Conservation (phyloP, 1,140 invertebrate genomes). For the Oncopeltus fasciatus region DNA sequence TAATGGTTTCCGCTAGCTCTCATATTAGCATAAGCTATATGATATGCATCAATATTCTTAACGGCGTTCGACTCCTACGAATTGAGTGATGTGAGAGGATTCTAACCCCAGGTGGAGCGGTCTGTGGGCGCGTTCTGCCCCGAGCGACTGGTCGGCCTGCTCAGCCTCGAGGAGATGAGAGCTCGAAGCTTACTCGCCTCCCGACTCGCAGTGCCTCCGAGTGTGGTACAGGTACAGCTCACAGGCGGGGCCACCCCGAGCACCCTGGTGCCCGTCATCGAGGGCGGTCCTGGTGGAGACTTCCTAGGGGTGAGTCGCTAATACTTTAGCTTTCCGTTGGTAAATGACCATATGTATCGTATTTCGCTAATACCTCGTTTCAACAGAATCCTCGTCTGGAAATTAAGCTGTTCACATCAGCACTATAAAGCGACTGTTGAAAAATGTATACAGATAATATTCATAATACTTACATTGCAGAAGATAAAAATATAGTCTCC, state of each 20-base stretch:
- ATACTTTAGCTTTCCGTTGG: neutral
- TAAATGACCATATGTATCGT: neutral
- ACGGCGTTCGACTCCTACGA: too few species aligned
- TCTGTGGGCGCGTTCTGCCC: slow-evolving; percentile 7
- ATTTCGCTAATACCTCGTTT: neutral
- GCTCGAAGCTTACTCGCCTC: slow-evolving; percentile 1
- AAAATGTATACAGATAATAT: too few species aligned
- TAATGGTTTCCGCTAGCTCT: too few species aligned
- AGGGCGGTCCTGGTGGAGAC: slow-evolving; percentile 10
- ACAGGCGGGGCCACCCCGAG: slow-evolving; percentile 14
- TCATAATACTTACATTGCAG: too few species aligned
- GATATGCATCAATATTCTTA: too few species aligned
- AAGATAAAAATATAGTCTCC: too few species aligned
- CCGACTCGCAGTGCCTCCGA: slow-evolving; percentile 3
- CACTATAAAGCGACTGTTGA: too few species aligned
- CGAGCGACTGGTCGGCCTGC: slow-evolving; percentile 4
- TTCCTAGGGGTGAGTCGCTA: slow-evolving; percentile 5
- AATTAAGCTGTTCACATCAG: neutral
- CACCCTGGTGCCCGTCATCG: slow-evolving; percentile 15
- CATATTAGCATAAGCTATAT: too few species aligned
- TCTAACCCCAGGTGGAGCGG: too few species aligned
- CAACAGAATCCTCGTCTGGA: neutral
- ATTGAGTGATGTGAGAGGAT: too few species aligned
- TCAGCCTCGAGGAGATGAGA: slow-evolving; percentile 1
- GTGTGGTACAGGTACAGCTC: slow-evolving; percentile 5